Conservation (phyloP, 2,113 vertebrate species). For the Porphyrio hochstetteri region DNA sequence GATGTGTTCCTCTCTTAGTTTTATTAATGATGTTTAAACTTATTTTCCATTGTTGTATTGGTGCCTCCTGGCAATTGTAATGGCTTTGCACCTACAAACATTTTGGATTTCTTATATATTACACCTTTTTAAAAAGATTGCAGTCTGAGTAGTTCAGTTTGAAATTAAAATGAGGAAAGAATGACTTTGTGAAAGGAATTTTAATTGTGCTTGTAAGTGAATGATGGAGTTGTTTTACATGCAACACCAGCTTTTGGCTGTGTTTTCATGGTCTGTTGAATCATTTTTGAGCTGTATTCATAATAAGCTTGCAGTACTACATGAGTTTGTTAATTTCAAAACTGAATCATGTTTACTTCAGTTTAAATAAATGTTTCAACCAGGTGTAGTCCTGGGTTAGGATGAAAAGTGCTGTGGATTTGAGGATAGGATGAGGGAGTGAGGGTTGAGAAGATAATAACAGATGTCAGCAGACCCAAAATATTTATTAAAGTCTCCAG, state of each 20-base stretch:
- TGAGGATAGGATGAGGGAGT: background rate
- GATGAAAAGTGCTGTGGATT: background rate
- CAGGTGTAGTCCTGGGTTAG: background rate
- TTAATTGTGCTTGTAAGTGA: background rate
- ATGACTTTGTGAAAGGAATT: background rate
- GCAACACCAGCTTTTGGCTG: background rate
- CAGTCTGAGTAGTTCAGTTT: background rate
- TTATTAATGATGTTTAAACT: background rate
- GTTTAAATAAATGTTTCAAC: background rate
- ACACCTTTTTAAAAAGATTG: background rate
- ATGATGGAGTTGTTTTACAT: background rate
- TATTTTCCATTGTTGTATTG: background rate
- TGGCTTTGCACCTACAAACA: background rate
- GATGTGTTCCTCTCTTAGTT: background rate
- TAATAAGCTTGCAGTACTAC: background rate
- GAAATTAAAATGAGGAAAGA: background rate
- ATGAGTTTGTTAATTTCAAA: background rate
- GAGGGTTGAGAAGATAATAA: background rate
- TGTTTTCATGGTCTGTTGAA: background rate
- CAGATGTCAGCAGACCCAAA: background rate
- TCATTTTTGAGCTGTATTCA: background rate
- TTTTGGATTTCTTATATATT: background rate
- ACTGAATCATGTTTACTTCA: background rate
- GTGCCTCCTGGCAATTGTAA: background rate
- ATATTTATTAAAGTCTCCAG: background rate